Conservation (phyloP, 2,113 vertebrate genomes). For the Gyps fulvus region DNA sequence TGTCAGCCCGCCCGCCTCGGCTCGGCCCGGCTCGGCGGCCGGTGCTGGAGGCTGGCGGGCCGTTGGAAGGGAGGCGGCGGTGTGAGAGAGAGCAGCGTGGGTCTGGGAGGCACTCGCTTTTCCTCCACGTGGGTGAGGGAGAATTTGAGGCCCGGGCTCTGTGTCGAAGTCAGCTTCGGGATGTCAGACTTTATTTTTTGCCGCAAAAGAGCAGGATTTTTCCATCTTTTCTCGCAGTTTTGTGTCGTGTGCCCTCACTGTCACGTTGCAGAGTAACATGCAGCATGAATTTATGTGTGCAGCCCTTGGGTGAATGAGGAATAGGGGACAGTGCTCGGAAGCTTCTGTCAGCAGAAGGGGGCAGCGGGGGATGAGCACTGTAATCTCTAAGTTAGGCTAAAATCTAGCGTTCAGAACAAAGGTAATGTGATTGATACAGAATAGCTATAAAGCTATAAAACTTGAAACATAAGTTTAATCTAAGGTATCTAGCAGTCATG, state of each 20-base stretch:
- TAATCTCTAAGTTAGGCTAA: neutral
- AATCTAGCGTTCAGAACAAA: neutral
- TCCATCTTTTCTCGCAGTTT: neutral
- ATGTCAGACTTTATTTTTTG: neutral
- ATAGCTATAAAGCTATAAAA: neutral
- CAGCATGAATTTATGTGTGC: neutral
- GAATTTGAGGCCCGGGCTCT: neutral
- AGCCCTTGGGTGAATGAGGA: neutral
- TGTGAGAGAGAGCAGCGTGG: neutral
- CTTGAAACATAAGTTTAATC: neutral
- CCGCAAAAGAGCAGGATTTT: neutral
- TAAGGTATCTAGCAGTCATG: neutral
- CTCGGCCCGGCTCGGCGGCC: neutral
- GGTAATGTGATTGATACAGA: neutral
- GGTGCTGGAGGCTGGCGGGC: neutral
- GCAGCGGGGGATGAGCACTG: neutral
- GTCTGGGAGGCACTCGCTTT: neutral
- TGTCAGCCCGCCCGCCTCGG: neutral
- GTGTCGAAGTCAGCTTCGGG: neutral
- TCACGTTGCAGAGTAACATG: neutral
- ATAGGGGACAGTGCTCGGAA: accelerated
- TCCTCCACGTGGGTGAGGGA: slow-evolving; percentile 1
- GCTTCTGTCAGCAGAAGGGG: neutral
- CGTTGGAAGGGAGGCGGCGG: neutral
- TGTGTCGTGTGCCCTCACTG: neutral